Conservation (phyloP, 2,113 vertebrate genomes). For the Oryctolagus cuniculus region DNA sequence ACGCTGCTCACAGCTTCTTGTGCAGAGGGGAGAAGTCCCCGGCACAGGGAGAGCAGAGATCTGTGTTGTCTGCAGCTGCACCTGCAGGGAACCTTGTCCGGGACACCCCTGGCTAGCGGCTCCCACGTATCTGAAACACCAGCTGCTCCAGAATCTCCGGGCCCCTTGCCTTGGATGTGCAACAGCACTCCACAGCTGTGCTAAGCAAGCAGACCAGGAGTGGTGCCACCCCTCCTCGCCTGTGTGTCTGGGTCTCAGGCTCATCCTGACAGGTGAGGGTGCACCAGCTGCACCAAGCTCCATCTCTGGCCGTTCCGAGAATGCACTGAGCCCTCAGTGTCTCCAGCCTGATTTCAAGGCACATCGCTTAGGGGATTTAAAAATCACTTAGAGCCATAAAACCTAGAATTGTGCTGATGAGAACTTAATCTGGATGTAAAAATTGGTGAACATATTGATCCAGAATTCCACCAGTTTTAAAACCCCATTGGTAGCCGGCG, state of each 20-base stretch:
- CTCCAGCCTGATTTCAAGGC: neutral
- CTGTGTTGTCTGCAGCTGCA: neutral
- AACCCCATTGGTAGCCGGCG: neutral
- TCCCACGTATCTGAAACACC: neutral
- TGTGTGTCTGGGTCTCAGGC: neutral
- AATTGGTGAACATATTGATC: neutral
- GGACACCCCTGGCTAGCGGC: neutral
- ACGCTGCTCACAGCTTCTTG: neutral
- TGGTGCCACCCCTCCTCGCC: neutral
- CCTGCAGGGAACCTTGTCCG: neutral
- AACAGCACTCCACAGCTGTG: no score
- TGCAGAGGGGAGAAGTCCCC: neutral
- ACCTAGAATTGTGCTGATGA: neutral
- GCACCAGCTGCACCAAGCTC: neutral
- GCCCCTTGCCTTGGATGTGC: neutral
- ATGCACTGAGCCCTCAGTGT: neutral
- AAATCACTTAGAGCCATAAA: neutral
- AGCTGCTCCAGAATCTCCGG: neutral
- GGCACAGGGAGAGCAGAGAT: neutral
- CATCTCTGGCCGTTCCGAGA: no score
- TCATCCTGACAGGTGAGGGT: neutral
- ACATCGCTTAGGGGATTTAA: neutral
- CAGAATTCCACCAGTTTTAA: conserved; percentile 3
- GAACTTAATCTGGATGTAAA: conserved; percentile 2
- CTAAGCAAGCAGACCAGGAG: neutral